Evolutionary conservation across 1,140 invertebrate genomes (phyloP), one percentile per base, ranked within the genome.

Genomic region (Drosophila bipectinata): DNA sequence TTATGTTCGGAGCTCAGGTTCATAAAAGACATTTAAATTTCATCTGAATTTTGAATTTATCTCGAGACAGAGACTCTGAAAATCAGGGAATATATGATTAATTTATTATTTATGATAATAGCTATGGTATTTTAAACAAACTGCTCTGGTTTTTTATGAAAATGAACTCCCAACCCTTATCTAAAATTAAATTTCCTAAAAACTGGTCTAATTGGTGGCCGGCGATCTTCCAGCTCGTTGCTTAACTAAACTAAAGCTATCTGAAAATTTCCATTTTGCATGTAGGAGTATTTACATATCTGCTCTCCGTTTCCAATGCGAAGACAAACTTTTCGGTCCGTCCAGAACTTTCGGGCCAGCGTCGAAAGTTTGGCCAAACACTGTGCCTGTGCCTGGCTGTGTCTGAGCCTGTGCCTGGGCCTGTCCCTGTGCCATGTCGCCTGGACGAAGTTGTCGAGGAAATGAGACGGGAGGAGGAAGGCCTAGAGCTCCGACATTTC

Each of bases 151-250:
- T 28, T 28, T 28, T 28, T 28, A 28, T 28, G 26, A 28, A 28
- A 28, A 28, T 28, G 32, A 32, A 32, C 32, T 32, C 32, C 7
- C 8, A 32, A 10, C 9, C 32, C 8, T 32, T 32, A 32, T 41
- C 28, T 47, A 47, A 60, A 52, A 60, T 60, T 67, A 26, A 62
- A 49, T 32, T 63, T 24, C 26, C 45, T 12, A 9, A 14, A 56
- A 68, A 68, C 48, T 54, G 21, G 1, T 47, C 8, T 71, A 71
- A 71, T 71, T 69, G 64, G 30, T 49, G 64, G 63, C 5, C 32
- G 14, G 66, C 44, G 63, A 68, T 68, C 39, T 68, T 67, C 49
- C 64, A 68, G 64, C 61, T 67, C 28, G 66, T 69, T 69, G 66
- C 63, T 56, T 56, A 48, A 47, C 66, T 32, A 57, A 69, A 69